phyloP scores from a whole-genome alignment of 2,888 invertebrate species.

The Andrena hattorfiana region DNA sequence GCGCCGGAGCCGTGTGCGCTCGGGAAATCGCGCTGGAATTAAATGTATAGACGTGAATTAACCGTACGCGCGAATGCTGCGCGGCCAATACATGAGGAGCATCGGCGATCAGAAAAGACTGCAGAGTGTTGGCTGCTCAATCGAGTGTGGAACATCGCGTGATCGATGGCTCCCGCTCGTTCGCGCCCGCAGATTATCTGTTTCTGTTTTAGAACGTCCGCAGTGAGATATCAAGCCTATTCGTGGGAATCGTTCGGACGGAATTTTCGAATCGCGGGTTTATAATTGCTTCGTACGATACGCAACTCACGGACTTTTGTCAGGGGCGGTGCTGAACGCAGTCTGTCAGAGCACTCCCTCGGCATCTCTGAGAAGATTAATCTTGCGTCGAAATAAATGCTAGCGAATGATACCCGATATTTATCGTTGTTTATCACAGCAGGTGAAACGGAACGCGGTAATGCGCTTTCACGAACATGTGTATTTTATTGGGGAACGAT shows the following conservation, averaged over 20 bases:
- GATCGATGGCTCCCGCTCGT: slow-evolving; percentile 51
- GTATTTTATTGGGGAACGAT: too few relatives aligned
- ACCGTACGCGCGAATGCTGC: slow-evolving; percentile 21
- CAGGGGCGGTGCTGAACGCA: neutral
- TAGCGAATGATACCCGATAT: neutral
- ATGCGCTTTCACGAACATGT: too few relatives aligned
- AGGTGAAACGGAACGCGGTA: neutral
- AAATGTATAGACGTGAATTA: slow-evolving; percentile 20
- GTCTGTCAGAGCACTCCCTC: neutral
- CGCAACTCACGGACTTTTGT: neutral
- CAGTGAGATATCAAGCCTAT: slow-evolving; percentile 2
- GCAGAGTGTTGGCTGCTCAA: slow-evolving; percentile 34
- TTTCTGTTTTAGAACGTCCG: slow-evolving; percentile 24
- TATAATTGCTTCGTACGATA: neutral
- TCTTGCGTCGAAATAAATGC: neutral
- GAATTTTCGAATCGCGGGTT: slow-evolving; percentile 14
- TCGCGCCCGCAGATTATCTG: slow-evolving; percentile 38
- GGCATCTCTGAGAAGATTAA: neutral
- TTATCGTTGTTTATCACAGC: neutral
- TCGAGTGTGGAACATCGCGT: slow-evolving; percentile 33
- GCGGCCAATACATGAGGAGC: neutral
- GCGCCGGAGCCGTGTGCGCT: neutral
- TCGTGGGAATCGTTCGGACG: slow-evolving; percentile 22
- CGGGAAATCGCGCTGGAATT: slow-evolving; percentile 10
- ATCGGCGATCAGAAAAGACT: slow-evolving; percentile 29